Evolutionary conservation across 2,888 invertebrate genomes (phyloP).

Genomic region (Desoria tigrina): DNA sequence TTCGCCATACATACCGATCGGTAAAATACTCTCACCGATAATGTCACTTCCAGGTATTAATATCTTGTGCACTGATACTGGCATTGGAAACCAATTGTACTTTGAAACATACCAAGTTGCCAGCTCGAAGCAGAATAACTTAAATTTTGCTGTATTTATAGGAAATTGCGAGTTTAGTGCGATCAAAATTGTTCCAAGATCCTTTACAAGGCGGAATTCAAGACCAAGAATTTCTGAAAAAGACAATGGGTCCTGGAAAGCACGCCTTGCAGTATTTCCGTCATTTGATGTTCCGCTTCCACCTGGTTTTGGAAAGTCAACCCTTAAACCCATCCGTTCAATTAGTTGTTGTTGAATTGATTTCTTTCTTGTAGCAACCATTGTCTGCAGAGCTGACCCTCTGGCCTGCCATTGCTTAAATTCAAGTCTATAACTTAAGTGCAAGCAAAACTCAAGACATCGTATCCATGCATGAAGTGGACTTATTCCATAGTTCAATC

Average conservation of each 20-base stretch:
- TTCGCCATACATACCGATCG: constrained; percentile 33
- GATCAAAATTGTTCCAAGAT: constrained; percentile 15
- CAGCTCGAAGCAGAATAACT: neutral
- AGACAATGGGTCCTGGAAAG: constrained; percentile 12
- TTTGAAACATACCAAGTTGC: constrained; percentile 10
- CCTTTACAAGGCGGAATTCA: constrained; percentile 18
- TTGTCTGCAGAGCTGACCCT: constrained; percentile 1
- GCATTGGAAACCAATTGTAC: constrained; percentile 26
- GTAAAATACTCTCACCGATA: constrained; percentile 11
- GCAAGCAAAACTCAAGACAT: constrained; percentile 22
- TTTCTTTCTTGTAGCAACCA: neutral
- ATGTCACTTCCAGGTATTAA: constrained; percentile 28
- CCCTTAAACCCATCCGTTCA: constrained; percentile 11
- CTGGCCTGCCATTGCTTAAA: constrained; percentile 10
- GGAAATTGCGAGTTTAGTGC: constrained; percentile 18
- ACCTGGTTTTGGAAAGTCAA: constrained; percentile 24
- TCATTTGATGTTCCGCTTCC: constrained; percentile 32
- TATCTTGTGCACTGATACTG: constrained; percentile 32
- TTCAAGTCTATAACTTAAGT: constrained; percentile 24
- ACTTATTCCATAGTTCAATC: constrained; percentile 18
- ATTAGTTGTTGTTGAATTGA: constrained; percentile 14
- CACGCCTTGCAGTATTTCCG: constrained; percentile 33
- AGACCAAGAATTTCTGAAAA: constrained; percentile 26
- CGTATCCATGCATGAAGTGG: constrained; percentile 16
- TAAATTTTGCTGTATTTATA: constrained; percentile 25